A percentile compares a stretch with the other conserved stretches of the same genome.
Conservation (phyloP, 2,113 vertebrate genomes). For the Mormyrus iriodes region DNA sequence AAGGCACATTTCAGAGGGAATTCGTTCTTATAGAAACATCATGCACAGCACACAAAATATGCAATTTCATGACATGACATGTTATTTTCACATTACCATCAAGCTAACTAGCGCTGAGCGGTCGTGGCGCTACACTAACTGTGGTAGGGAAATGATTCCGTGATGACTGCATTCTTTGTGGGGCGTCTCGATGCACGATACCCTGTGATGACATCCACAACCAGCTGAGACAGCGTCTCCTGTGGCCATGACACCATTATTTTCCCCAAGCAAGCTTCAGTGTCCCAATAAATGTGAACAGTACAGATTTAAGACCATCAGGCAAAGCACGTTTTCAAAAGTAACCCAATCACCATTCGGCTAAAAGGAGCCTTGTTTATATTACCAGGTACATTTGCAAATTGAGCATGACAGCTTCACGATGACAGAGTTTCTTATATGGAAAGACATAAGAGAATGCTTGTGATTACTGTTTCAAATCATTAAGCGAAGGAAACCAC, state of each 20-base stretch:
- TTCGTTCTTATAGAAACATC: background rate
- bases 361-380: constrained; percentile 4
- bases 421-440: background rate
- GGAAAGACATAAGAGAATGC: background rate
- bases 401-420: background rate
- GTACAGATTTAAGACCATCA: constrained; percentile 19
- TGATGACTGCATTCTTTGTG: background rate
- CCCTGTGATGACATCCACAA: constrained; percentile 16
- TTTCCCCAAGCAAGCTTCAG: background rate
- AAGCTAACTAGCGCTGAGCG: background rate
- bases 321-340: background rate
- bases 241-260: background rate
- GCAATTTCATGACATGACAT: background rate
- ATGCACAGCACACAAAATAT: background rate
- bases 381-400: constrained; percentile 2
- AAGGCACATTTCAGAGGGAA: background rate
- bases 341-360: background rate
- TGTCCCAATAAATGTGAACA: background rate
- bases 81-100: background rate
- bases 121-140: background rate
- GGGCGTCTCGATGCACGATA: background rate
- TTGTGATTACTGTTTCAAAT: background rate
- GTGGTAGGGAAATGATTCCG: background rate
- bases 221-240: background rate
- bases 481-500: background rate